Evolutionary conservation across 1,140 invertebrate species (phyloP), one percentile per base, ranked within the genome.

Genomic region (Carposina sasakii): DNA sequence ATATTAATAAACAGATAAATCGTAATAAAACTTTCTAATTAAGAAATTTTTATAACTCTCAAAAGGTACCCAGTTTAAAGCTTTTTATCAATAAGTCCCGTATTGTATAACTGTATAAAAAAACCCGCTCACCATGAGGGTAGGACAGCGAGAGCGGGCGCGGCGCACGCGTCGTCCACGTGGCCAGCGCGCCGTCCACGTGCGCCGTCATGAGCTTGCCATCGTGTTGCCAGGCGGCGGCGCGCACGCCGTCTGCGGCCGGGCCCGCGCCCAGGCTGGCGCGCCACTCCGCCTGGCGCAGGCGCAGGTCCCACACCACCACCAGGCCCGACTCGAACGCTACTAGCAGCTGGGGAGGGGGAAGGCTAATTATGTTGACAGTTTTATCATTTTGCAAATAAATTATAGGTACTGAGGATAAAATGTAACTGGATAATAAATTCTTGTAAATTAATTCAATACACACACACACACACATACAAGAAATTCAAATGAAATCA

Each of bases 121-220:
- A n/a, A n/a, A 19, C 30, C 16, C 2, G 3, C 88, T 89, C 85
- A 98, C 96, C 95, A 84, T 99, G 97, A 34, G 97, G 97, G 86
- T 93, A 93, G 28, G 93, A 91, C 56, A 96, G 86, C 55, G 90
- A 93, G 40, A 91, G 86, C 6, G 96, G 94, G 81, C 96, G 95
- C 36, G 89, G 87, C 53, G 91, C 89, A 64, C 92, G 90, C 12
- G 93, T 86, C 62, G 90, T 92, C 97, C 97, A 99, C 21, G 96
- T 98, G 45, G 93, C 93, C 33, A 99, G 88, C 33, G 95, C 96
- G 37, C 98, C 98, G 87, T 99, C 97, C 9, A 90, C 91, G 81
- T 99, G 97, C 63, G 94, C 94, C 58, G 94, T 96, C 91, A 99
- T 96, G 79, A 99, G 95, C 87, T 98, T 97, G 48, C 98, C 98